Base-by-base conservation (phyloP, 2,113 vertebrate species). In the Cercocebus atys region DNA sequence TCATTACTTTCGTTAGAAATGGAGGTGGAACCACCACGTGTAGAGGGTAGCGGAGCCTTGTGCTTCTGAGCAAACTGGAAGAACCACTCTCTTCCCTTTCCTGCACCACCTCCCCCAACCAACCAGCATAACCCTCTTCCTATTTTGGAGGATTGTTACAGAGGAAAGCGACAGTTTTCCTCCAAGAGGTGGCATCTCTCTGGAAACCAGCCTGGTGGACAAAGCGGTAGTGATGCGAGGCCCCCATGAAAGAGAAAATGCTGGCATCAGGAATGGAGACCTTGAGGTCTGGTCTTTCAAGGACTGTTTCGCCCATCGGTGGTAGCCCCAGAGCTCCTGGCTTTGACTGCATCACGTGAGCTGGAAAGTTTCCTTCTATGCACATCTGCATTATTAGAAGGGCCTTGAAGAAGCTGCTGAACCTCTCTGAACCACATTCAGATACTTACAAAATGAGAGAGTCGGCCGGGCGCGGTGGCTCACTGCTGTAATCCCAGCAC, bases 81-180 rank as follows among this genome's bases (percentile, higher is more conserved):
- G 32, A 64, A 7, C n/a, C 22, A 50, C 3, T 1, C 9, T 32
- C 66, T 20, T 75, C 25, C 38, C 27, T 96, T 25, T 40, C 22
- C 52, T n/a, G 9, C 2, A 32, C 8, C 17, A 4, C 30, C 30
- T 11, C 32, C 12, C 16, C 13, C 22, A 2, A 4, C 14, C 25
- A 75, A 75, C 3, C 22, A 43, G 25, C 8, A 52, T 0, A 76
- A 30, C 55, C 22, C 32, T 94, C 5, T 68, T 61, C 61, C 27
- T 57, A 6, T 30, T 38, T 32, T 59, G 47, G 30, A 66, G 12
- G 25, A n/a, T 64, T 79, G 82, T 92, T 64, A 87, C 13, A 38
- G 81, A 90, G 38, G 30, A 90, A 80, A 57, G 0, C 8, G 0
- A 66, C n/a, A 27, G 3, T 83, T 94, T 95, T 76, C 73, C 79